phyloP scores from a whole-genome alignment of 2,113 vertebrate species.

The Labeo catla region DNA sequence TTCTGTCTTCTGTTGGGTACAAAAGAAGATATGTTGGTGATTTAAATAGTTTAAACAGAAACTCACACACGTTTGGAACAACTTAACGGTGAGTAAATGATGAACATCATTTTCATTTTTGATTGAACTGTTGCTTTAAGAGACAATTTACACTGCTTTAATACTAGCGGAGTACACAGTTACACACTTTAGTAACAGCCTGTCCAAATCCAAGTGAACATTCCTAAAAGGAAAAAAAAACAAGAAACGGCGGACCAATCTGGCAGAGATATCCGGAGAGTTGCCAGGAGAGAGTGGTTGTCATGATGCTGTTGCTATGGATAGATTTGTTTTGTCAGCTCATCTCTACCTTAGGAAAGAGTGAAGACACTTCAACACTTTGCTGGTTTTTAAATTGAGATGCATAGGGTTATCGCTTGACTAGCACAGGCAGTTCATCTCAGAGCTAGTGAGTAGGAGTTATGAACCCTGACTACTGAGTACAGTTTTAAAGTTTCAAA shows the following conservation, averaged over 20 bases:
- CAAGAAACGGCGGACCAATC: conserved; percentile 69
- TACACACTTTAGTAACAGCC: conserved; percentile 73
- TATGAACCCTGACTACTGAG: background rate
- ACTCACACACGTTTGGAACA: background rate
- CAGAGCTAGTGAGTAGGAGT: background rate
- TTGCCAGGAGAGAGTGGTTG: conserved; percentile 75
- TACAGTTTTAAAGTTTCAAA: background rate
- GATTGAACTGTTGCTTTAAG: background rate
- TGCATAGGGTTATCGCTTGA: background rate
- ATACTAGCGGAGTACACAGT: conserved; percentile 57
- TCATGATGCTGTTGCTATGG: conserved; percentile 69
- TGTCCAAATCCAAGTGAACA: conserved; percentile 73
- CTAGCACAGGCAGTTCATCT: background rate
- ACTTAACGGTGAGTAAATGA: background rate
- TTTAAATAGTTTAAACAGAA: background rate
- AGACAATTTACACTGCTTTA: background rate
- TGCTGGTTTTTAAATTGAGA: background rate
- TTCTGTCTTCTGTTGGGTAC: background rate
- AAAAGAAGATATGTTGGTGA: background rate
- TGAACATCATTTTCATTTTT: background rate
- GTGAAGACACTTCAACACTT: conserved; percentile 23
- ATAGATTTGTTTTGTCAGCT: conserved; percentile 70
- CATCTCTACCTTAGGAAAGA: conserved; percentile 72
- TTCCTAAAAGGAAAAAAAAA: conserved; percentile 74
- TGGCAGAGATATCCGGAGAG: conserved; percentile 70